A percentile compares a stretch with the other conserved stretches of the same genome.
Conservation (phyloP, 37 sponge, comb jelly and placozoan genomes). For the Agelas oroides region DNA sequence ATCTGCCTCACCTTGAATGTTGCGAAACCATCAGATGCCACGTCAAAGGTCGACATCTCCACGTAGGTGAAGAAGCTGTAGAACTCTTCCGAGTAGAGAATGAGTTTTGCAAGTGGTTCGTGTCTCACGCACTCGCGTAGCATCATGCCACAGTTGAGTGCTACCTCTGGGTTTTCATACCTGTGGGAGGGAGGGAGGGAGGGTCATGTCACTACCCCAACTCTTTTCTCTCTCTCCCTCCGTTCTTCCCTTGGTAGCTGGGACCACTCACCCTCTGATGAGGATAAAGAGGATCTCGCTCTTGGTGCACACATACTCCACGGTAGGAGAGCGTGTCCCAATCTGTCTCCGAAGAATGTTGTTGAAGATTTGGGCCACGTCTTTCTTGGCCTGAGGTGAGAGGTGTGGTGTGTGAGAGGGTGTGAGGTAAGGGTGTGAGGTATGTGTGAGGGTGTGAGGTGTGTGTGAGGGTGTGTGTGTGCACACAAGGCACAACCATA, state of each 20-base stretch:
- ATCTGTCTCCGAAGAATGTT: constrained; percentile 93
- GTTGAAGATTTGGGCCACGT: constrained; percentile 95
- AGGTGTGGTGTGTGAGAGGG: neutral
- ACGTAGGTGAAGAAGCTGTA: constrained; percentile 91
- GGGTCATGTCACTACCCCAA: neutral
- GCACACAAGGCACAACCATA: too few relatives aligned
- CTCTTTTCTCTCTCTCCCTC: too few relatives aligned
- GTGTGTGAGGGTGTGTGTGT: too few relatives aligned
- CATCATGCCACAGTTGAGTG: constrained; percentile 97
- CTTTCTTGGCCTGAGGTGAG: constrained; percentile 89
- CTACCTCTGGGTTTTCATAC: constrained; percentile 95
- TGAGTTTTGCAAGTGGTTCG: constrained; percentile 85
- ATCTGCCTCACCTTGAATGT: constrained; percentile 78
- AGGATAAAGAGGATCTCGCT: constrained; percentile 79
- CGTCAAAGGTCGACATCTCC: constrained; percentile 97
- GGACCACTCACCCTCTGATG: constrained; percentile 78
- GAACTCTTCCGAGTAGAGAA: constrained; percentile 84
- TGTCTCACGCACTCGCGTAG: constrained; percentile 95
- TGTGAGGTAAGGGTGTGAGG: constrained; percentile 66
- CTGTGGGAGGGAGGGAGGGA: constrained; percentile 36
- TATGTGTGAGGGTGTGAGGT: constrained; percentile 10
- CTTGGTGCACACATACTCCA: constrained; percentile 88
- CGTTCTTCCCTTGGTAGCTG: too few relatives aligned
- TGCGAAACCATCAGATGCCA: constrained; percentile 97
- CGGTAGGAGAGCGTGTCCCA: constrained; percentile 94